A percentile compares a stretch with the other conserved stretches of the same genome.
phyloP scores from a whole-genome alignment of 1,140 invertebrate genomes.

The Hyles vespertilio region DNA sequence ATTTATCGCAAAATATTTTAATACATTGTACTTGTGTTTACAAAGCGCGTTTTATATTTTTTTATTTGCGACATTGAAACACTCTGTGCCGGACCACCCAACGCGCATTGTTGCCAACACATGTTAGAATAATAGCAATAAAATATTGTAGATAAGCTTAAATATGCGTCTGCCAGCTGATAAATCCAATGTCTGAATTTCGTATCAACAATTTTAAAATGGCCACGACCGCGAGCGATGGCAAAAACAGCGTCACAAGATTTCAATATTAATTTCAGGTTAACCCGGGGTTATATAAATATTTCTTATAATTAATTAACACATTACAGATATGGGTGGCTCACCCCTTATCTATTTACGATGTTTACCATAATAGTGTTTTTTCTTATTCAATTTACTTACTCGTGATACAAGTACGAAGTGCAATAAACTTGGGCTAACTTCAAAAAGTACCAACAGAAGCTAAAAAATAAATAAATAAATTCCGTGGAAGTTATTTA shows the following conservation, averaged over 20 bases:
- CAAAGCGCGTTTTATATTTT: slow-evolving; percentile 45
- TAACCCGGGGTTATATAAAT: slow-evolving; percentile 4
- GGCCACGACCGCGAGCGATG: background rate
- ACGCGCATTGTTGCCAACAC: slow-evolving; percentile 41
- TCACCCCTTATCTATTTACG: too few relatives aligned
- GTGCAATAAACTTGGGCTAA: too few relatives aligned
- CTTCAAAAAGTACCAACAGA: too few relatives aligned
- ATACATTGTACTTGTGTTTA: slow-evolving; percentile 53
- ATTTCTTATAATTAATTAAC: slow-evolving; percentile 9
- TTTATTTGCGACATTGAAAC: slow-evolving; percentile 43
- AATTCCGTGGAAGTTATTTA: too few relatives aligned
- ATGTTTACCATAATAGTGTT: too few relatives aligned
- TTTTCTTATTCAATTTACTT: too few relatives aligned
- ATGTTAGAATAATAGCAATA: slow-evolving; percentile 49
- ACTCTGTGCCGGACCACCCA: slow-evolving; percentile 51
- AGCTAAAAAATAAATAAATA: too few relatives aligned
- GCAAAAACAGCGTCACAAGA: slow-evolving; percentile 4
- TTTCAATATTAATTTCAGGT: slow-evolving; percentile 5
- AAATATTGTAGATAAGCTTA: slow-evolving; percentile 41
- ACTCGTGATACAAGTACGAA: too few relatives aligned
- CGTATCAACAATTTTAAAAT: slow-evolving; percentile 16
- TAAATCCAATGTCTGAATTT: slow-evolving; percentile 25
- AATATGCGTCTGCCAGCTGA: slow-evolving; percentile 35
- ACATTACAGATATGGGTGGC: background rate
- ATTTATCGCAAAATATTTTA: slow-evolving; percentile 13